These are phyloP conservation scores for Columba janthina DNA, from an alignment of 2,113 vertebrate genomes.

Conservation along the genomic window DNA sequence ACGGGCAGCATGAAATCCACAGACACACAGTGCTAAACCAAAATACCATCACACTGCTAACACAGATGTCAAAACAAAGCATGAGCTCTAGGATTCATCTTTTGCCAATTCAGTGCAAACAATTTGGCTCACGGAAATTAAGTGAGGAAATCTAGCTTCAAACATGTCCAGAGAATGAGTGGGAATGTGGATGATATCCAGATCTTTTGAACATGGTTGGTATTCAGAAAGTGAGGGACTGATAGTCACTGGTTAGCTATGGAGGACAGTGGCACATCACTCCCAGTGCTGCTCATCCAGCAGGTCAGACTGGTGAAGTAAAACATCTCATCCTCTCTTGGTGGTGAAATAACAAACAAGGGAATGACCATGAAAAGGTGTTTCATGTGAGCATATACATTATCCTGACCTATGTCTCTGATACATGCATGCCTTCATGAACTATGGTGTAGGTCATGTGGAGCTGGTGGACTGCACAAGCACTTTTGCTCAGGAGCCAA, in stretches of 20 bases:
- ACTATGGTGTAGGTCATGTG: background rate
- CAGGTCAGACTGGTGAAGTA: background rate
- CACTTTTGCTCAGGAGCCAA: background rate
- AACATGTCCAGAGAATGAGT: background rate
- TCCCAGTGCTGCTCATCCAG: background rate
- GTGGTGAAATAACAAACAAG: background rate
- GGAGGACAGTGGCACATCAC: background rate
- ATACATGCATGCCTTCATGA: fast-evolving
- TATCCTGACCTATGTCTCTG: background rate
- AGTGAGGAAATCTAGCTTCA: conserved; percentile 15
- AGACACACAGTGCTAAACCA: background rate
- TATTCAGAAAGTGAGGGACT: background rate
- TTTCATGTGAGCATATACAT: background rate
- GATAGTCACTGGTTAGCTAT: background rate
- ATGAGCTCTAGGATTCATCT: conserved; percentile 40
- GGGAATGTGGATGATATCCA: conserved; percentile 27
- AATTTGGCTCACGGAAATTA: conserved; percentile 20
- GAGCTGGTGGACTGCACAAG: background rate
- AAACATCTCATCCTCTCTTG: background rate
- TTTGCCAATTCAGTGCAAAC: conserved; percentile 48
- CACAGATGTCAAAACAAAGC: conserved; percentile 32
- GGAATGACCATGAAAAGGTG: background rate
- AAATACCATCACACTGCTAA: background rate
- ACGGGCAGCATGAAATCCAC: background rate
- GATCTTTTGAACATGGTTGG: background rate